Percentiles rank a stretch among this genome's conserved stretches.
Conservation (phyloP, 2,797 vertebrate genomes). For the Cyprinodon diabolis region DNA sequence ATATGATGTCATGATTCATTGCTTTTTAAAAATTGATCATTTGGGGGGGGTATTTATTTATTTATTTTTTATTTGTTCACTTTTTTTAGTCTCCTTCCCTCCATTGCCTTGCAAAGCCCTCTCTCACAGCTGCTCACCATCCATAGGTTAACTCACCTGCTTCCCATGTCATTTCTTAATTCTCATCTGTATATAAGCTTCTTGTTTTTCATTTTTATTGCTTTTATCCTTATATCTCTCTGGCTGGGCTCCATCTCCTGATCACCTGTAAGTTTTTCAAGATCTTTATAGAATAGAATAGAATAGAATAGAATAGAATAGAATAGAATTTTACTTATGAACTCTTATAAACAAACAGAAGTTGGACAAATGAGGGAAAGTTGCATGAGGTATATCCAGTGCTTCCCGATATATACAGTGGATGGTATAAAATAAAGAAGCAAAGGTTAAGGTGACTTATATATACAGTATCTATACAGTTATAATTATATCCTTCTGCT, state of each 20-base stretch:
- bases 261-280: background rate
- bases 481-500: background rate
- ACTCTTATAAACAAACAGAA: too few species aligned
- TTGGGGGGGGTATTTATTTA: background rate
- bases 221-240: background rate
- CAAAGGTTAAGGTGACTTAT: too few species aligned
- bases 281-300: too few species aligned
- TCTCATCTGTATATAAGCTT: background rate
- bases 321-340: too few species aligned
- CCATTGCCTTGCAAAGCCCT: background rate
- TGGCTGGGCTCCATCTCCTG: background rate
- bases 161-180: too few species aligned
- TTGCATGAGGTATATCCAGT: too few species aligned
- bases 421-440: too few species aligned
- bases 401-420: too few species aligned
- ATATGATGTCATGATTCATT: background rate
- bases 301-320: too few species aligned
- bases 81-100: background rate
- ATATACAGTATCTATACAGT: too few species aligned
- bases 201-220: background rate
- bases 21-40: background rate
- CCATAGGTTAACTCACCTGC: too few species aligned
- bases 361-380: too few species aligned
- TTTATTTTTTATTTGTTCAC: background rate
- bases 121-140: background rate